Conservation (phyloP, 2,113 vertebrate species). For the Empidonax traillii region DNA sequence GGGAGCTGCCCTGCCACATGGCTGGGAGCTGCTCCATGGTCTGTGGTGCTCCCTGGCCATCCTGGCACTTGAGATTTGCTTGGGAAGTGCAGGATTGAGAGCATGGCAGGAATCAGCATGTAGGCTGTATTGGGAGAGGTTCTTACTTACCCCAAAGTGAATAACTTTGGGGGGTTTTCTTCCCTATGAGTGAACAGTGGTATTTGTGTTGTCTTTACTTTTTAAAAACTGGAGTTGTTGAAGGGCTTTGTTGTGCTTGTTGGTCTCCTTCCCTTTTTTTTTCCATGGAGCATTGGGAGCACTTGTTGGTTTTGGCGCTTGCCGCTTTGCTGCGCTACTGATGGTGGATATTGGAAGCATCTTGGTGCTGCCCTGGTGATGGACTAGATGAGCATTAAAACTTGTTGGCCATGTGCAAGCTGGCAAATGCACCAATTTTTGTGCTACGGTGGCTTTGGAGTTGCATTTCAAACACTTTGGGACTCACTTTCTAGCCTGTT, state of each 20-base stretch:
- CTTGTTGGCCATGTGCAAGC: not conserved
- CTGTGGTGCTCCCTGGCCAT: not conserved
- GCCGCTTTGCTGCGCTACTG: slow-evolving; percentile 41
- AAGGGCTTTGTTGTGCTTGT: not conserved
- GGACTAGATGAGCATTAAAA: slow-evolving; percentile 39
- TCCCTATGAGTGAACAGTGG: not conserved
- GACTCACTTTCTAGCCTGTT: slow-evolving; percentile 2
- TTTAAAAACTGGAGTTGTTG: not conserved
- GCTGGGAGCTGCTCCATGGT: not conserved
- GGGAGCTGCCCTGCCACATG: not conserved
- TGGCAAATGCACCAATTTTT: not conserved
- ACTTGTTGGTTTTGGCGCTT: slow-evolving; percentile 35
- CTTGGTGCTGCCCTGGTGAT: slow-evolving; percentile 65
- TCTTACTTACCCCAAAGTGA: not conserved
- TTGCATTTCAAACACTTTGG: not conserved
- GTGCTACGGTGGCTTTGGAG: not conserved
- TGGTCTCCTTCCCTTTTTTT: not conserved
- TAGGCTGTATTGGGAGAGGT: not conserved
- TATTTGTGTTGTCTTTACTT: not conserved
- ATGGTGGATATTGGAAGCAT: slow-evolving; percentile 7
- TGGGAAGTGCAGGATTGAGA: not conserved
- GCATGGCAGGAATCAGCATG: not conserved
- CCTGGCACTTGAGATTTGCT: not conserved
- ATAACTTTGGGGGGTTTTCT: not conserved
- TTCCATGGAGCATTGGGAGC: not conserved